Evolutionary conservation across 2,888 invertebrate species (phyloP).

Genomic region (Lypha dubia): DNA sequence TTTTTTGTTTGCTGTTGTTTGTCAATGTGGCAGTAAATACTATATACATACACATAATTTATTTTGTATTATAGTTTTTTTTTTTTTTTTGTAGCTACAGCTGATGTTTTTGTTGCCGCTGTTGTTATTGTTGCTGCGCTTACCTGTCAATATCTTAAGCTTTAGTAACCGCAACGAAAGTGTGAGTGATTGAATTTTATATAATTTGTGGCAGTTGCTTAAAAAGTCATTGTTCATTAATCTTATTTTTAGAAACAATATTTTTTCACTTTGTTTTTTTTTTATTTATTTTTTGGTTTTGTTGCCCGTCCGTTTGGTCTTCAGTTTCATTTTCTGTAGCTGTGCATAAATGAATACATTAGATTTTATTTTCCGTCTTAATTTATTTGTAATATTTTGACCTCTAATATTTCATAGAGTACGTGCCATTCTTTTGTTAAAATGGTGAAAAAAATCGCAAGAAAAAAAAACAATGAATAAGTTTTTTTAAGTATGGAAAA

Average conservation of each 20-base stretch:
- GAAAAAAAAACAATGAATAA: constrained; percentile 11
- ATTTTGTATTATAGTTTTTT: too few relatives aligned
- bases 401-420: constrained; percentile 73
- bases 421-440: constrained; percentile 68
- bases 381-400: constrained; percentile 64
- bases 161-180: constrained; percentile 73
- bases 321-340: constrained; percentile 51
- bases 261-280: background rate
- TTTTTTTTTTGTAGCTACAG: constrained; percentile 21
- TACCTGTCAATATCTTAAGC: constrained; percentile 71
- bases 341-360: background rate
- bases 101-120: constrained; percentile 41
- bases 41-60: too few relatives aligned
- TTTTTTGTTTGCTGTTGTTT: constrained; percentile 60
- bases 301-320: constrained; percentile 46
- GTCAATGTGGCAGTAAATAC: constrained; percentile 61
- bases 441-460: constrained; percentile 25
- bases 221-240: constrained; percentile 72
- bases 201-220: constrained; percentile 74
- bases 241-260: constrained; percentile 65
- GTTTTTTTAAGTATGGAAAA: background rate
- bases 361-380: constrained; percentile 8
- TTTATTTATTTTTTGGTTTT: constrained; percentile 3
- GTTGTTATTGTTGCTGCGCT: constrained; percentile 61
- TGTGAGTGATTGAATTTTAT: constrained; percentile 74